phyloP scores from a whole-genome alignment of 2,888 invertebrate genomes.

The Agonopterix alstromeriana region DNA sequence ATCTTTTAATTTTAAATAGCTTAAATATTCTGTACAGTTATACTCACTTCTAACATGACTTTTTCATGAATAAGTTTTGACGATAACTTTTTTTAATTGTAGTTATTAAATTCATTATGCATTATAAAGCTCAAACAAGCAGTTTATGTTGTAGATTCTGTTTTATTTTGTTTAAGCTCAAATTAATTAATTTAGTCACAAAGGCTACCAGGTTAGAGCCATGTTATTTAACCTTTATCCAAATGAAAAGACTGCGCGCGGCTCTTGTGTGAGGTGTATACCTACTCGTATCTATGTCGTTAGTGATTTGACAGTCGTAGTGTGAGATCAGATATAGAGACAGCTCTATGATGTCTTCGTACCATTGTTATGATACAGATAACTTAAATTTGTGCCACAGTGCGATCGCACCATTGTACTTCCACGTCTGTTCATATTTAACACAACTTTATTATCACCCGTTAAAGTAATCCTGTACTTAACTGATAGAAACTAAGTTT shows the following conservation, averaged over 20 bases:
- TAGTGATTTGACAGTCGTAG: too few relatives aligned
- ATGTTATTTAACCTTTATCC: background rate
- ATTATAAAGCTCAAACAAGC: background rate
- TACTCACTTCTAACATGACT: background rate
- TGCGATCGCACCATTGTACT: conserved; percentile 25
- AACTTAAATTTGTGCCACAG: conserved; percentile 17
- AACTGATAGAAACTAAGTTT: conserved; percentile 28
- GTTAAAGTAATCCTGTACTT: conserved; percentile 16
- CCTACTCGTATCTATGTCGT: background rate
- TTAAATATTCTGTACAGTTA: background rate
- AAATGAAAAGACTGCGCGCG: conserved; percentile 39
- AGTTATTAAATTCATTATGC: too few relatives aligned
- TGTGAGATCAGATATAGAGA: too few relatives aligned
- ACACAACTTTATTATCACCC: conserved; percentile 22
- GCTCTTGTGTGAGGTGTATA: conserved; percentile 26
- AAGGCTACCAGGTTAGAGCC: too few relatives aligned
- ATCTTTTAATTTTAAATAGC: background rate
- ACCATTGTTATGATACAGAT: too few relatives aligned
- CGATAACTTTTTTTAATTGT: too few relatives aligned
- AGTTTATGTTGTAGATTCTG: background rate
- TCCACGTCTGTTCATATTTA: conserved; percentile 23
- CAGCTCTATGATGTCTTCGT: too few relatives aligned
- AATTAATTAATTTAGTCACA: conserved; percentile 9
- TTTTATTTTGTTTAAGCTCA: conserved; percentile 14
- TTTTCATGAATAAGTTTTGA: too few relatives aligned